A percentile compares a stretch with the other conserved stretches of the same genome.
These are phyloP conservation scores for Nasonia longicornis DNA, from an alignment of 1,140 invertebrate genomes.

Conservation along the genomic window DNA sequence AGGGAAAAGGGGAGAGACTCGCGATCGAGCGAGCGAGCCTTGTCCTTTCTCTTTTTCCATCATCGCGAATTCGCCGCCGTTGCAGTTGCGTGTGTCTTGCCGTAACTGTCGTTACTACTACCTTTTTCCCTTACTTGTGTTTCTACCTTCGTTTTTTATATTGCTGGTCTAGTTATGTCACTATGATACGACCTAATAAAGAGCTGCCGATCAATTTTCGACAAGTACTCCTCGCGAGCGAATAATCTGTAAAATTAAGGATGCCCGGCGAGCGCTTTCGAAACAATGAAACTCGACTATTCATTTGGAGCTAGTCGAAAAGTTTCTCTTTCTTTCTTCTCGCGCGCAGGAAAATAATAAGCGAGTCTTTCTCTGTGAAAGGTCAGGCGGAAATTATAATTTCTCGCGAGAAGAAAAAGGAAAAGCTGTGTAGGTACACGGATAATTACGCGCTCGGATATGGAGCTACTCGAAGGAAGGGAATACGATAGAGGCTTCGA, in stretches of 20 bases:
- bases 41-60: conserved; percentile 45
- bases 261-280: conserved; percentile 11
- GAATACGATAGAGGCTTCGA: too few relatives aligned
- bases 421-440: neutral
- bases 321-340: conserved; percentile 34
- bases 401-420: neutral
- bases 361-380: neutral
- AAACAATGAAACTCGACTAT: conserved; percentile 37
- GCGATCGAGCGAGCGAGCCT: neutral
- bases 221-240: neutral
- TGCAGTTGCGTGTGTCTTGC: conserved; percentile 1
- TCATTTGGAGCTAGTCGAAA: conserved; percentile 9
- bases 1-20: conserved; percentile 24
- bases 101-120: conserved; percentile 28
- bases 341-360: conserved; percentile 8
- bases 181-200: too few relatives aligned
- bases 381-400: conserved; percentile 25
- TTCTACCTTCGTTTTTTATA: neutral
- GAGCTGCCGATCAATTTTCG: too few relatives aligned
- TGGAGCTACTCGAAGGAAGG: too few relatives aligned
- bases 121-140: neutral
- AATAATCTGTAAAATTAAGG: conserved; percentile 35
- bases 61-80: neutral
- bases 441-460: too few relatives aligned
- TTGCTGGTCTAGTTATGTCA: neutral